A percentile compares a stretch with the other conserved stretches of the same genome.
Conservation (phyloP, 1,140 invertebrate species). For the Brachionus angularis region DNA sequence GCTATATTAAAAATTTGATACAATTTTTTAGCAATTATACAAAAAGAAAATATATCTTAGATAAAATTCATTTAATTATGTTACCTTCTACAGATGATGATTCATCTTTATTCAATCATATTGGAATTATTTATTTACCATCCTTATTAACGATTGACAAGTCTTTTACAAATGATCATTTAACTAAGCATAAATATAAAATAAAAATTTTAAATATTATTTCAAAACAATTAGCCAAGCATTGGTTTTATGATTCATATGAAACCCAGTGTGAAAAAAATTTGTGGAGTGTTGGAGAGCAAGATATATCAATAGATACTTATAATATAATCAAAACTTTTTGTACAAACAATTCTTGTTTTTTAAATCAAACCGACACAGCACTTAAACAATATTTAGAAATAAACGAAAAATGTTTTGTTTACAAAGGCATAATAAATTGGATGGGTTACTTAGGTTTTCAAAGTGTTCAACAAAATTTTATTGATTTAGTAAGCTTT, state of each 20-base stretch:
- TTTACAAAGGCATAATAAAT: slow-evolving; percentile 1
- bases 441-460: slow-evolving; percentile 37
- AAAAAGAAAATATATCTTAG: not conserved
- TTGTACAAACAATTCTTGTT: not conserved
- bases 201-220: slow-evolving; percentile 3
- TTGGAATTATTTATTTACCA: slow-evolving; percentile 36
- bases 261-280: slow-evolving; percentile 11
- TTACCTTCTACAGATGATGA: not conserved
- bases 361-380: not conserved
- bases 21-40: slow-evolving; percentile 31
- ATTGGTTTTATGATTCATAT: slow-evolving; percentile 30
- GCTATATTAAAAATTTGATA: not conserved
- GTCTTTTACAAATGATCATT: slow-evolving; percentile 19
- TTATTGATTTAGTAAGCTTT: slow-evolving; percentile 25
- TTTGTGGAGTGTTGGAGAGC: not conserved
- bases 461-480: not conserved
- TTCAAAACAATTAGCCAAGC: slow-evolving; percentile 28
- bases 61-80: slow-evolving; percentile 15
- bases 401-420: slow-evolving; percentile 14
- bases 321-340: slow-evolving; percentile 20
- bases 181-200: slow-evolving; percentile 5
- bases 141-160: not conserved
- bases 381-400: not conserved
- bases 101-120: not conserved
- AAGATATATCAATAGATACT: slow-evolving; percentile 6